Conservation (phyloP, 1,140 invertebrate genomes). For the Drosophila eugracilis region DNA sequence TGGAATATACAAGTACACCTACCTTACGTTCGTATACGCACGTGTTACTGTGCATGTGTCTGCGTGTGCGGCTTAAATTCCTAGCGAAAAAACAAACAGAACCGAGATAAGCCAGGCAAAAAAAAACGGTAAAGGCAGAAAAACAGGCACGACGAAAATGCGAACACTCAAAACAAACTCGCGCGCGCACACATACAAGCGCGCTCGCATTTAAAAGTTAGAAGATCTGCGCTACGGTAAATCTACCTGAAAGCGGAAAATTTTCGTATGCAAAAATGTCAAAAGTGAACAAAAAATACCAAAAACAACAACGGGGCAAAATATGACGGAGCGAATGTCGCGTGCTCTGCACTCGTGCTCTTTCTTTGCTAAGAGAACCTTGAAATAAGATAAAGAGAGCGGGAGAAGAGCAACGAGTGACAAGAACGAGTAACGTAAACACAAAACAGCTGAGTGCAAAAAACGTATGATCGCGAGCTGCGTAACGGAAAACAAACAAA, state of each 20-base stretch:
- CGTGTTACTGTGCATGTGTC: not conserved
- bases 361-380: slow-evolving; percentile 33
- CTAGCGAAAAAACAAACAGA: slow-evolving; percentile 64
- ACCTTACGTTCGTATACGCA: slow-evolving; percentile 7
- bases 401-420: slow-evolving; percentile 33
- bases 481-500: slow-evolving; percentile 58
- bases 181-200: slow-evolving; percentile 19
- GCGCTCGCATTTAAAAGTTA: slow-evolving; percentile 23
- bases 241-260: slow-evolving; percentile 82
- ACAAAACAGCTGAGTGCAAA: slow-evolving; percentile 68
- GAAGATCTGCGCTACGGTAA: slow-evolving; percentile 68
- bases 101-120: slow-evolving; percentile 57
- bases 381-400: not conserved
- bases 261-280: slow-evolving; percentile 81
- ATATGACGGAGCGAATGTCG: slow-evolving; percentile 45
- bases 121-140: slow-evolving; percentile 44
- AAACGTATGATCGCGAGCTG: slow-evolving; percentile 71
- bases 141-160: slow-evolving; percentile 56
- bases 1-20: slow-evolving; percentile 19
- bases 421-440: slow-evolving; percentile 64
- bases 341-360: slow-evolving; percentile 12
- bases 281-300: slow-evolving; percentile 74
- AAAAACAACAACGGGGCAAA: slow-evolving; percentile 45
- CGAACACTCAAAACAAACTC: slow-evolving; percentile 32
- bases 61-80: slow-evolving; percentile 54